Base-by-base conservation (phyloP, 2,888 invertebrate species). In the Corythucha ciliata region DNA sequence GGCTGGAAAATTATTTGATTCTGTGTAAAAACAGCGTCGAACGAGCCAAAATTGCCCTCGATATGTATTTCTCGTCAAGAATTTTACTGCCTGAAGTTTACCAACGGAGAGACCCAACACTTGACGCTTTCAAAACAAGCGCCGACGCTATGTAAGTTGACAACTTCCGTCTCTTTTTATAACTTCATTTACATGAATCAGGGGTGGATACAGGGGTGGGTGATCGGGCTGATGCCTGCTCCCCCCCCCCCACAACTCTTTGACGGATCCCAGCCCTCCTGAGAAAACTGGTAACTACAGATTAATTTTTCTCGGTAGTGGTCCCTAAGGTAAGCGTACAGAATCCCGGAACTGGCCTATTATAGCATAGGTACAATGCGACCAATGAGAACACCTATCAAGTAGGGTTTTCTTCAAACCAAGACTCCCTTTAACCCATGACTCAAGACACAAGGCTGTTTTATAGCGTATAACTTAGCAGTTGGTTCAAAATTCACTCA, bases 1-100 rank as follows among this genome's bases (percentile, higher is more conserved):
- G 62, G 56, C 58, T 67, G 33, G 59, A 64, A 44, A 60, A 60
- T 45, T 65, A 64, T 59, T 59, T 66, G 18, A 59, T 66, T 37
- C 59, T 61, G 2, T 62, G 63, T 50, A 67, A 66, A 57, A 65
- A 63, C 60, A 64, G 64, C 45, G 53, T 66, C 33, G 65, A 66
- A 57, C 57, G 62, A 21, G 61, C 63, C 24, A 67, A 67, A 57
- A 59, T 64, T 48, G 61, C 63, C 41, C 48, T 67, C n/a, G 66
- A 67, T 57, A 60, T 64, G 58, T 64, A 61, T 55, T 64, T 63
- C 58, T 63, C 65, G 1, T 55, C 63, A 29, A 61, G 61, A 33
- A 57, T 61, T 4, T 60, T 64, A 24, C 47, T 64, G 18, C 67
- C 68, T 1, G 66, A 67, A 48, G 64, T 65, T 56, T 66, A 63